Conservation (phyloP, 2,888 invertebrate species). For the Uropetala carovei region DNA sequence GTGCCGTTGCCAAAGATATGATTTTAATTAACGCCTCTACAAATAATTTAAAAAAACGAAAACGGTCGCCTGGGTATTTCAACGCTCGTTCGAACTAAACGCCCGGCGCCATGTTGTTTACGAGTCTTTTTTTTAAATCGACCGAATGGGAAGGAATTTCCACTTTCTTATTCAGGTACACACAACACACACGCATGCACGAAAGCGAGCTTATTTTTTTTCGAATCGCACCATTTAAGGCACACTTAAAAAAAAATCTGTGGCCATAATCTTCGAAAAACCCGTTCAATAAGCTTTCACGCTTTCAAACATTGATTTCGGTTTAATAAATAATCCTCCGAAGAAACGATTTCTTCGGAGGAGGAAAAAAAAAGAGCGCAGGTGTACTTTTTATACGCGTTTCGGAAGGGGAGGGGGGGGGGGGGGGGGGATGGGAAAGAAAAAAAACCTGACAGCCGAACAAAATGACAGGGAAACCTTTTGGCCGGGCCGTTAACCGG, state of each 20-base stretch:
- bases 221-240: neutral
- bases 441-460: constrained; percentile 35
- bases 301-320: neutral
- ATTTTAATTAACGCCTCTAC: neutral
- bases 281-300: neutral
- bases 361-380: neutral
- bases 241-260: neutral
- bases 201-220: neutral
- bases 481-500: constrained; percentile 30
- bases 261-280: neutral
- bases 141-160: neutral
- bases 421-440: too few relatives aligned
- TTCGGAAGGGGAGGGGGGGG: neutral
- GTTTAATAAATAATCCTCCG: neutral
- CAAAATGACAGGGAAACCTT: constrained; percentile 24
- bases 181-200: too few relatives aligned
- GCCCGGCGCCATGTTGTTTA: too few relatives aligned
- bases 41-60: neutral
- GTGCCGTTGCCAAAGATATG: neutral
- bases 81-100: too few relatives aligned
- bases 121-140: neutral
- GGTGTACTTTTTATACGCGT: neutral
- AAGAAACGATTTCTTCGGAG: constrained; percentile 12
- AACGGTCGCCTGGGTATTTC: neutral
- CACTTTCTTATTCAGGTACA: neutral